Conservation (phyloP, 2,888 invertebrate species). For the Dasypogon diadema region DNA sequence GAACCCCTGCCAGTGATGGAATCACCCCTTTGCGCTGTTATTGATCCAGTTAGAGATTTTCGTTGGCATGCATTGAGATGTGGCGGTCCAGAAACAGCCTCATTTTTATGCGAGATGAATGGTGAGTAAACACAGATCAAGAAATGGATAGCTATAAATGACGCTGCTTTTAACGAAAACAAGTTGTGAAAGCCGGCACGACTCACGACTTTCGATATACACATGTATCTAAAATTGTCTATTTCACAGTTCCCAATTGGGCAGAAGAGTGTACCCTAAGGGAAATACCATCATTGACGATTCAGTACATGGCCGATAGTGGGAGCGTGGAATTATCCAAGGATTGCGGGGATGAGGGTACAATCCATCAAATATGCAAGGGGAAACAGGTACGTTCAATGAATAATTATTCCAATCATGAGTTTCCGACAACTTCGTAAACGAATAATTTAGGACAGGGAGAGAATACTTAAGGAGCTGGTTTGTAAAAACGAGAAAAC, state of each 20-base stretch:
- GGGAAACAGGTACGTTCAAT: slow-evolving; percentile 75
- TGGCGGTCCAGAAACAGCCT: slow-evolving; percentile 81
- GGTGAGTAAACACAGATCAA: slow-evolving; percentile 69
- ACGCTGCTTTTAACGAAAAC: slow-evolving; percentile 6
- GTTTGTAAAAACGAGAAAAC: slow-evolving; percentile 51
- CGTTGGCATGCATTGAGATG: slow-evolving; percentile 82
- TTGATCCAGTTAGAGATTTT: slow-evolving; percentile 81
- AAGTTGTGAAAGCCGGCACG: neutral
- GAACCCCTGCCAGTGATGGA: slow-evolving; percentile 75
- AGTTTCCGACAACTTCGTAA: neutral
- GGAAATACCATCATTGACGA: slow-evolving; percentile 79
- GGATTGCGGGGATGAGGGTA: slow-evolving; percentile 81
- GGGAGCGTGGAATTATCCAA: slow-evolving; percentile 81
- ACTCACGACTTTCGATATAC: neutral
- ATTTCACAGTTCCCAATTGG: slow-evolving; percentile 78
- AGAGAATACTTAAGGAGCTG: slow-evolving; percentile 52
- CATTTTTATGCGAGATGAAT: slow-evolving; percentile 84
- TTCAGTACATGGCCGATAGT: slow-evolving; percentile 81
- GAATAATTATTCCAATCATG: slow-evolving; percentile 44
- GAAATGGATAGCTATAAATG: slow-evolving; percentile 17
- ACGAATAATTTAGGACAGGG: slow-evolving; percentile 52
- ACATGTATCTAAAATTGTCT: neutral
- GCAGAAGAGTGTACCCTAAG: slow-evolving; percentile 81
- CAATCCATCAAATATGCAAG: slow-evolving; percentile 79
- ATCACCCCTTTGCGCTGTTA: slow-evolving; percentile 78